Percentiles rank a stretch among this genome's conserved stretches.
These are phyloP conservation scores for Galeruca laticollis DNA, from an alignment of 2,888 invertebrate species.

Conservation along the genomic window DNA sequence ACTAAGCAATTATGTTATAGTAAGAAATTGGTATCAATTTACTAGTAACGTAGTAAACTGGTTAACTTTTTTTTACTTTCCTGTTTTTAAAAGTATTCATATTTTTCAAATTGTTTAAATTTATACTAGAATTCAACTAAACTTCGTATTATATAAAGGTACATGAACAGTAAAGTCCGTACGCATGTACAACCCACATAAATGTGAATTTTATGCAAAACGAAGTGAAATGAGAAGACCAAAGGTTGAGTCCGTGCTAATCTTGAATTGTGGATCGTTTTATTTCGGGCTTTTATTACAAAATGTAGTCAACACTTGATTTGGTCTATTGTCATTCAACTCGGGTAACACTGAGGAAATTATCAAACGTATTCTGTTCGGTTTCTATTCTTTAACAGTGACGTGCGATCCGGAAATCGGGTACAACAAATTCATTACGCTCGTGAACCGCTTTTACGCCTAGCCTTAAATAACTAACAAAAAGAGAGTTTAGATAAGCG, in stretches of 20 bases:
- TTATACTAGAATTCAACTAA: no score
- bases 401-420: not conserved
- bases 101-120: no score
- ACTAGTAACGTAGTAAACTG: no score
- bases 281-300: not conserved
- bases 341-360: not conserved
- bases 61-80: no score
- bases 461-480: no score
- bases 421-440: no score
- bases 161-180: not conserved
- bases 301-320: not conserved
- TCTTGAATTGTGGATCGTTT: not conserved
- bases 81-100: no score
- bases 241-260: not conserved
- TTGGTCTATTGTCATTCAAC: not conserved
- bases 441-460: no score
- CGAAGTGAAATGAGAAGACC: not conserved
- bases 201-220: conserved; percentile 7
- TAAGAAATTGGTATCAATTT: no score
- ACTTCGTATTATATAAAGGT: no score
- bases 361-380: conserved; percentile 1
- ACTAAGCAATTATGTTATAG: no score
- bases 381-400: not conserved
- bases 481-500: no score
- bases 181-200: not conserved